Conservation (phyloP, 1,140 invertebrate species). For the Anthonomus grandis region DNA sequence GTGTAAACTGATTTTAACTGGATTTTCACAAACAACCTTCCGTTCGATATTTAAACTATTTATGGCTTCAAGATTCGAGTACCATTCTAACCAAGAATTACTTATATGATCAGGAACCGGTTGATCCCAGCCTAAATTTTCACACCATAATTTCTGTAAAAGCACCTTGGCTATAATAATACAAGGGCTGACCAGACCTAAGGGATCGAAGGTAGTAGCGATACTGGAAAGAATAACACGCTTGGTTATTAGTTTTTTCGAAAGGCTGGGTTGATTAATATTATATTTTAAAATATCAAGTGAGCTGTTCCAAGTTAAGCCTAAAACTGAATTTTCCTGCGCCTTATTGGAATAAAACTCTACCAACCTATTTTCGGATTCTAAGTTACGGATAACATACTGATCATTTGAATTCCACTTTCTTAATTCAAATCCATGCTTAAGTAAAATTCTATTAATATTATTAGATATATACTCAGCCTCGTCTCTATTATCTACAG, state of each 20-base stretch:
- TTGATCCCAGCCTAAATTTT: slow-evolving; percentile 44
- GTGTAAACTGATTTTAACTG: too few species aligned
- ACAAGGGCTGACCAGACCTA: slow-evolving; percentile 37
- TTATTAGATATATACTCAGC: slow-evolving; percentile 14
- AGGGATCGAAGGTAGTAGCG: slow-evolving; percentile 32
- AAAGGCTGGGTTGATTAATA: too few species aligned
- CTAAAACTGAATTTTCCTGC: too few species aligned
- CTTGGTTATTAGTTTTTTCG: slow-evolving; percentile 19
- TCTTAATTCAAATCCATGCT: slow-evolving; percentile 30
- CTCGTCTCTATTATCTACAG: slow-evolving; percentile 31
- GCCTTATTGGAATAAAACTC: slow-evolving; percentile 19
- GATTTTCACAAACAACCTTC: too few species aligned
- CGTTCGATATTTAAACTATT: too few species aligned
- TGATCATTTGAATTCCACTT: slow-evolving; percentile 39
- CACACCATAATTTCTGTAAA: slow-evolving; percentile 42
- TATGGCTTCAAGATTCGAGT: background rate
- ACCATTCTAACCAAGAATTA: slow-evolving; percentile 17
- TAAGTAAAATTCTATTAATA: slow-evolving; percentile 18
- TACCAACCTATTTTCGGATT: background rate
- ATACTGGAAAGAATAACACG: slow-evolving; percentile 28
- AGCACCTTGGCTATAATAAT: slow-evolving; percentile 40
- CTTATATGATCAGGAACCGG: slow-evolving; percentile 37
- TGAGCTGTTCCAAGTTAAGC: too few species aligned
- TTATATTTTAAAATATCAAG: too few species aligned
- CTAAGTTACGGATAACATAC: slow-evolving; percentile 35